Conservation (phyloP, 2,888 invertebrate genomes). For the Chrysotoxum bicinctum region DNA sequence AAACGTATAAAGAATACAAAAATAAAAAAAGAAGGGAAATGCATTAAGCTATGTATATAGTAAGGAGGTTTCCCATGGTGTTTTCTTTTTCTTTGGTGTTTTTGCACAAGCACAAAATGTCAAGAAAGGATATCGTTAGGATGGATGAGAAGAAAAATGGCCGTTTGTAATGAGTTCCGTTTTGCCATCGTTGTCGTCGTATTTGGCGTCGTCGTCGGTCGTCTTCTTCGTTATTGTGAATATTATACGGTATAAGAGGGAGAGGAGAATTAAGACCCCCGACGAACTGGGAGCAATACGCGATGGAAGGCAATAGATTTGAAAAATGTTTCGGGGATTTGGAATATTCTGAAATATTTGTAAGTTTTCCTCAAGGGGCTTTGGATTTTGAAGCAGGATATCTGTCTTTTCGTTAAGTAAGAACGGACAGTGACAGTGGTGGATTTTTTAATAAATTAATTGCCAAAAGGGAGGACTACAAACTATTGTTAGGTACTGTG, state of each 20-base stretch:
- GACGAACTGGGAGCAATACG: constrained; percentile 3
- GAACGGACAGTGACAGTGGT: constrained; percentile 40
- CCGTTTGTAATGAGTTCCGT: constrained; percentile 72
- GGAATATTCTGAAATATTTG: constrained; percentile 69
- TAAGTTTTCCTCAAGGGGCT: constrained; percentile 56
- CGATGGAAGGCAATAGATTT: constrained; percentile 41
- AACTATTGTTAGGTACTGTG: neutral
- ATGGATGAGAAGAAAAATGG: constrained; percentile 73
- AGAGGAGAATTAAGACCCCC: neutral
- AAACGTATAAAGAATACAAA: constrained; percentile 2
- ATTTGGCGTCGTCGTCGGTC: constrained; percentile 14
- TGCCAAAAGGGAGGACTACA: constrained; percentile 29
- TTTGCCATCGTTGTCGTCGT: constrained; percentile 45
- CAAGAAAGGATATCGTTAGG: constrained; percentile 72
- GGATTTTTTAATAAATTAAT: constrained; percentile 65
- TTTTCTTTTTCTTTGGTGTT: constrained; percentile 33
- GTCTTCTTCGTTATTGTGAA: constrained; percentile 42
- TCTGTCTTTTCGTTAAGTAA: constrained; percentile 58
- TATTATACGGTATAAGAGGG: constrained; percentile 17
- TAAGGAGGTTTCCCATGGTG: constrained; percentile 49
- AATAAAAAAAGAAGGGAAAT: constrained; percentile 60
- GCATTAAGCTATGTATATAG: constrained; percentile 55
- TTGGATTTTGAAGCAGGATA: constrained; percentile 57
- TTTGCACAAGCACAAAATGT: constrained; percentile 63
- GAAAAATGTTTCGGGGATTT: constrained; percentile 68